Evolutionary conservation across 2,113 vertebrate species (phyloP).

Genomic region (Paracanthobrama guichenoti): DNA sequence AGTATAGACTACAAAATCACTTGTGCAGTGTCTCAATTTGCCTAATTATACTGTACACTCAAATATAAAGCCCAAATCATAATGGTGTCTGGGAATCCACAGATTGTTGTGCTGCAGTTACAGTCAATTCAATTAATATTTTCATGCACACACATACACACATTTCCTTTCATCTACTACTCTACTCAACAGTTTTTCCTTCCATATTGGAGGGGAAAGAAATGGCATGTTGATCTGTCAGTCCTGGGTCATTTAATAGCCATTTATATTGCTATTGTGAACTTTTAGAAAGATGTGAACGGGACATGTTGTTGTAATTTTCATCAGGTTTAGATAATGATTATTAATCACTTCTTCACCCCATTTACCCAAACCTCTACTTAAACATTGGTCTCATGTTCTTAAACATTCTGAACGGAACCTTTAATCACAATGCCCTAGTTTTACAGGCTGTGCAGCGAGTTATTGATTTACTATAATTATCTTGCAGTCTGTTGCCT

Average conservation of each 20-base stretch:
- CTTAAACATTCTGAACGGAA: no score
- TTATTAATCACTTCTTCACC: not conserved
- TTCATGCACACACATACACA: not conserved
- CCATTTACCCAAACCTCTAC: not conserved
- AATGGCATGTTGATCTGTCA: not conserved
- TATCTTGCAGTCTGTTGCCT: not conserved
- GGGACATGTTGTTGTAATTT: not conserved
- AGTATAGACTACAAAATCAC: not conserved
- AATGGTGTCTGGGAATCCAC: no score
- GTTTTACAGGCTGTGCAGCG: not conserved
- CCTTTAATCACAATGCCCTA: not conserved
- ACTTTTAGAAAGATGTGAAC: no score
- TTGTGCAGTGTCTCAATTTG: not conserved
- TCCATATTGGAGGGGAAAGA: not conserved
- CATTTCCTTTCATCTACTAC: not conserved
- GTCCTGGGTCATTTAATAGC: not conserved
- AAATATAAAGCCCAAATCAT: not conserved
- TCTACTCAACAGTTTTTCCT: not conserved
- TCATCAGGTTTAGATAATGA: not conserved
- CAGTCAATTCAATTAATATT: no score
- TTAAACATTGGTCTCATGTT: no score
- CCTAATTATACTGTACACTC: not conserved
- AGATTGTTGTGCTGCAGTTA: not conserved
- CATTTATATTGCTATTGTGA: not conserved
- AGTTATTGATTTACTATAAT: constrained; percentile 30